A percentile compares a stretch with the other conserved stretches of the same genome.
phyloP scores from a whole-genome alignment of 2,113 vertebrate genomes.

The Columbina picui region DNA sequence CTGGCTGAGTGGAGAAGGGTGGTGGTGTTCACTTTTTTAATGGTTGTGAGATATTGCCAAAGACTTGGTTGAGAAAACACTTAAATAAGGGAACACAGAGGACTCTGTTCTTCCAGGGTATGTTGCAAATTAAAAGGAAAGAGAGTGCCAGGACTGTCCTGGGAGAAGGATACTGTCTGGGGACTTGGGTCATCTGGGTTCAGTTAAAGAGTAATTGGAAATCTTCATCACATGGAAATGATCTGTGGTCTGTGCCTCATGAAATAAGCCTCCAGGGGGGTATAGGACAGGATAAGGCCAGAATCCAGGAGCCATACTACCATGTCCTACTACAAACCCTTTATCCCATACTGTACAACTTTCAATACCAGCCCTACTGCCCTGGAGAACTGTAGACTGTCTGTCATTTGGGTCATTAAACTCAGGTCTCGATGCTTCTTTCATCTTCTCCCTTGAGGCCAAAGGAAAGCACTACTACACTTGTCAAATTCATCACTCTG shows the following conservation, averaged over 20 bases:
- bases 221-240: not conserved
- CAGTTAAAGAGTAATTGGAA: not conserved
- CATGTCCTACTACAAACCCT: not conserved
- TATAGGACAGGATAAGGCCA: not conserved
- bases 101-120: not conserved
- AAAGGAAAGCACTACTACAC: not conserved
- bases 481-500: slow-evolving; percentile 17
- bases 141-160: not conserved
- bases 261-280: not conserved
- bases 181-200: not conserved
- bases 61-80: not conserved
- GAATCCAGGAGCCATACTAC: not conserved
- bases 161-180: not conserved
- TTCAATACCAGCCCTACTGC: not conserved
- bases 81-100: not conserved
- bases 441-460: not conserved
- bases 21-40: not conserved
- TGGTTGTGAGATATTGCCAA: not conserved
- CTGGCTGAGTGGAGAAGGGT: not conserved
- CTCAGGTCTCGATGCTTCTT: not conserved
- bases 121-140: not conserved
- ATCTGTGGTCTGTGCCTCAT: not conserved
- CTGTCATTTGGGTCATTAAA: not conserved
- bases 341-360: not conserved
- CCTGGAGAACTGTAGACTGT: not conserved